Evolutionary conservation across 2,797 vertebrate genomes (phyloP), one percentile per base, ranked within the genome.

Genomic region (Arnoldichthys spilopterus): DNA sequence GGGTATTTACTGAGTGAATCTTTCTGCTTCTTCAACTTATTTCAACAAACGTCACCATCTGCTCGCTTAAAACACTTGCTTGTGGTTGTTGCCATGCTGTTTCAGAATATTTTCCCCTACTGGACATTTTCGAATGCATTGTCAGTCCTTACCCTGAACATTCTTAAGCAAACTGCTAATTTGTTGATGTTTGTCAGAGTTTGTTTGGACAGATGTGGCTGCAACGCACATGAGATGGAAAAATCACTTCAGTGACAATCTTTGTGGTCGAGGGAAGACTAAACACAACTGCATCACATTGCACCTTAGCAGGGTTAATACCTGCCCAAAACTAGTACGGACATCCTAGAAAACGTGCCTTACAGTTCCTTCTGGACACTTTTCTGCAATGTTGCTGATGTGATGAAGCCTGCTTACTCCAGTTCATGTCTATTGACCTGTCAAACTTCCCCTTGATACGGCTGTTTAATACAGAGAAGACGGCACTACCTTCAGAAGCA

Each of bases 121-220:
- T 81, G 73, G 59, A 73, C 76, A 61, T 53, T 34, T 68, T 72
- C 76, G 61, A 73, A 63, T 32, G 54, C 34, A 80, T 82, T 82
- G 77, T 73, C 71, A 56, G 69, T 71, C 74, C 62, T 67, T 56
- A 77, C 64, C 51, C 73, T 40, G 76, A 84, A 78, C 72, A 82
- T 74, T 82, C 77, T 80, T 77, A 63, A 84, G 83, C 72, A 82
- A 82, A 69, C 78, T 70, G 20, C 74, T 83, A 82, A 79, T 68
- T 66, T 81, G 79, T 51, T 51, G 56, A 72, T 56, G 70, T 81
- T 76, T 80, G 66, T 47, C 7, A 15, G 34, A 63, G 66, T 71
- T 76, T 81, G 79, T 81, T 76, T 81, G 56, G n/a, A 58, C 79
- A 81, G 79, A 81, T 76, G 79, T 81, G 68, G 63, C 79, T 51